A percentile compares a stretch with the other conserved stretches of the same genome.
phyloP scores from a whole-genome alignment of 1,140 invertebrate genomes.

The Hormaphis cornu region DNA sequence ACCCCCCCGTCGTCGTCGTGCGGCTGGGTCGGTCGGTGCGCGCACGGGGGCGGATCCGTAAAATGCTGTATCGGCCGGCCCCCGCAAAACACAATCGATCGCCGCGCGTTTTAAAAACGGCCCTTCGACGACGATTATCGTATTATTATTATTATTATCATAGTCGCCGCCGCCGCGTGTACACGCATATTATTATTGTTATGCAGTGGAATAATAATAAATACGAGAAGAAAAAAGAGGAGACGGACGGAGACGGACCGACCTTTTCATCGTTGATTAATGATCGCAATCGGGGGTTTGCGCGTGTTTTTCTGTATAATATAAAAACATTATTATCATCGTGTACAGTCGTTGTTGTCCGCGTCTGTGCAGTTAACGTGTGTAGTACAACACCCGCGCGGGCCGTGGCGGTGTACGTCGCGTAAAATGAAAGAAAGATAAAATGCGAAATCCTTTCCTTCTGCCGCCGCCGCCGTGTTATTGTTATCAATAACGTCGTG shows the following conservation, averaged over 20 bases:
- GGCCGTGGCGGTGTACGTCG: not conserved
- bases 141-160: constrained; percentile 3
- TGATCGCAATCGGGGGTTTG: constrained; percentile 17
- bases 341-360: no score
- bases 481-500: no score
- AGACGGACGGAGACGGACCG: not conserved
- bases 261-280: constrained; percentile 29
- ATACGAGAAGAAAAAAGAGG: not conserved
- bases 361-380: no score
- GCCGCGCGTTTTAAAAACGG: not conserved
- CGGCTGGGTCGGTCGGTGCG: not conserved
- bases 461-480: no score
- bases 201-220: not conserved
- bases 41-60: constrained; percentile 1
- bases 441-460: constrained; percentile 31
- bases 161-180: not conserved
- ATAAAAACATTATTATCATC: no score
- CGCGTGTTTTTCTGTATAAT: no score
- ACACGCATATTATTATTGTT: not conserved
- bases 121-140: constrained; percentile 12
- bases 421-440: not conserved
- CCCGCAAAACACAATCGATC: not conserved
- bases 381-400: not conserved
- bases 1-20: no score
- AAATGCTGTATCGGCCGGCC: constrained; percentile 18